A percentile compares a stretch with the other conserved stretches of the same genome.
Evolutionary conservation across 1,140 invertebrate species (phyloP).

Genomic region (Aphaenogaster rudis): DNA sequence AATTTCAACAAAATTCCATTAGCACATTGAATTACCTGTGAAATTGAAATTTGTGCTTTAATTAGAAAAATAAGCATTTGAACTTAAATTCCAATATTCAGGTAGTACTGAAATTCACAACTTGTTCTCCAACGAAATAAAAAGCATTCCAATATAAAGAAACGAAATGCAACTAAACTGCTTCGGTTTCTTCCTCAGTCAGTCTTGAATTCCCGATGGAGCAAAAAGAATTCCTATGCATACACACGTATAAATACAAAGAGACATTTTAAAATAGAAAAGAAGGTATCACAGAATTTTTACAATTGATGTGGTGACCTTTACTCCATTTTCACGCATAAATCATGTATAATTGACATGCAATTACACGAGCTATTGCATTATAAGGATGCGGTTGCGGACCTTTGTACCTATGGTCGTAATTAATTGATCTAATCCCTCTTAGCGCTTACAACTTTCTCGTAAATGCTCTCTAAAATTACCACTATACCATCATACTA

Average conservation of each 20-base stretch:
- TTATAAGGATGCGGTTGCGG: not conserved
- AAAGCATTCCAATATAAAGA: not conserved
- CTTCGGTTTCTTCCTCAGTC: not conserved
- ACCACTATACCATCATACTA: not conserved
- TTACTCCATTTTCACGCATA: not conserved
- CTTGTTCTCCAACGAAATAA: not conserved
- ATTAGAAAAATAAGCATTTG: conserved; percentile 12
- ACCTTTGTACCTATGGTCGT: not conserved
- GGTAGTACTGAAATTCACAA: not conserved
- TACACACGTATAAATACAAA: not conserved
- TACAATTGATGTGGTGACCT: not conserved
- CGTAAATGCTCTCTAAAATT: not conserved
- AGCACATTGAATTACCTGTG: not conserved
- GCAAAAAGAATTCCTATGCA: not conserved
- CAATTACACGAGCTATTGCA: not conserved
- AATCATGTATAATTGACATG: not conserved
- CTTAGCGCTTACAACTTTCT: not conserved
- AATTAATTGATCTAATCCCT: conserved; percentile 24
- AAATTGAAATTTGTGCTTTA: not conserved
- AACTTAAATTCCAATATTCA: conserved; percentile 20
- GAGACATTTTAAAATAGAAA: conserved; percentile 10
- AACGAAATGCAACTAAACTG: not conserved
- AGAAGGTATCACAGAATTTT: not conserved
- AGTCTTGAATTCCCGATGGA: conserved; percentile 12
- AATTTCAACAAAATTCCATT: not conserved